Conservation (phyloP, 2,113 vertebrate species). For the Istiophorus platypterus region DNA sequence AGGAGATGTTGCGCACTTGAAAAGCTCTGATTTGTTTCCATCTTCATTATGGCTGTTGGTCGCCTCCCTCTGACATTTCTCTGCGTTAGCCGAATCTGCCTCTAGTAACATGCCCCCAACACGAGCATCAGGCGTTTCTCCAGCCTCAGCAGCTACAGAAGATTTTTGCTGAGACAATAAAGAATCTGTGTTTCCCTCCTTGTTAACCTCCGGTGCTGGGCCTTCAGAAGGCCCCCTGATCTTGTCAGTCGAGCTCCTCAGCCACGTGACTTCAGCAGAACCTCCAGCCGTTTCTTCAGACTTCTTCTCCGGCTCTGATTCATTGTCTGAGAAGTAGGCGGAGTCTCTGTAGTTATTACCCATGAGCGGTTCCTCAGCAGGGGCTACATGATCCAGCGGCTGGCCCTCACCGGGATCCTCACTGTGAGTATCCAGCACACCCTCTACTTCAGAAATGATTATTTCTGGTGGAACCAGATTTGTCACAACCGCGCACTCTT, state of each 20-base stretch:
- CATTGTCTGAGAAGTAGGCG: slow-evolving; percentile 98
- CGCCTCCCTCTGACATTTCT: slow-evolving; percentile 38
- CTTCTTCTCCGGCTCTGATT: slow-evolving; percentile 93
- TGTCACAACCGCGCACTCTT: slow-evolving; percentile 4
- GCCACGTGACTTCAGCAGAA: slow-evolving; percentile 55
- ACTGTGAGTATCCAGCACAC: slow-evolving; percentile 57
- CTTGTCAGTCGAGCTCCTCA: slow-evolving; percentile 36
- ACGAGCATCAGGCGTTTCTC: background rate
- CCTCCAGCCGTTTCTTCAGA: slow-evolving; percentile 78
- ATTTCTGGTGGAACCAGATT: slow-evolving; percentile 87
- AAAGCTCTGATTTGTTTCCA: slow-evolving; percentile 8
- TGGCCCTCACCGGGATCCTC: slow-evolving; percentile 48
- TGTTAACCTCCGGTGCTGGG: background rate
- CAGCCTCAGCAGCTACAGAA: slow-evolving; percentile 1
- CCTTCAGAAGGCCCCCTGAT: background rate
- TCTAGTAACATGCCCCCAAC: slow-evolving; percentile 21
- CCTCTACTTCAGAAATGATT: slow-evolving; percentile 87
- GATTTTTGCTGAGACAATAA: slow-evolving; percentile 35
- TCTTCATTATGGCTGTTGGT: slow-evolving; percentile 17
- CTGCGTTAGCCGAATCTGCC: slow-evolving; percentile 33
- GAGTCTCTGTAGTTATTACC: slow-evolving; percentile 92
- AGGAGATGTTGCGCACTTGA: slow-evolving; percentile 15
- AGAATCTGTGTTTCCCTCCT: slow-evolving; percentile 34
- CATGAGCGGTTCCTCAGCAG: slow-evolving; percentile 72
- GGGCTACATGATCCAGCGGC: slow-evolving; percentile 42